A percentile compares a stretch with the other conserved stretches of the same genome.
Conservation (phyloP, 1,140 invertebrate species). For the Sinella curviseta region DNA sequence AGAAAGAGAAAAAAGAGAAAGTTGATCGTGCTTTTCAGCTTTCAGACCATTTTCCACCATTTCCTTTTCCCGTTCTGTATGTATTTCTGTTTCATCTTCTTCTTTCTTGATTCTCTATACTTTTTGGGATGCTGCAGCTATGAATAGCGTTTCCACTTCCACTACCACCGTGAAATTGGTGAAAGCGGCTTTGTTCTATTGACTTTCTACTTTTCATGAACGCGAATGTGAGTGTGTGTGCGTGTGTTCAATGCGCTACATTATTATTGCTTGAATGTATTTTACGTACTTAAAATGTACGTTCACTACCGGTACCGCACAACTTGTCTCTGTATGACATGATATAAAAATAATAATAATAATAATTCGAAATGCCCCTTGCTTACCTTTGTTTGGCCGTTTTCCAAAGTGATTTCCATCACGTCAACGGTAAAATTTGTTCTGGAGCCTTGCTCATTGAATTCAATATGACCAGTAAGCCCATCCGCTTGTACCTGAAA, state of each 20-base stretch:
- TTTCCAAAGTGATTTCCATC: slow-evolving; percentile 86
- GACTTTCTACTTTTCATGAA: neutral
- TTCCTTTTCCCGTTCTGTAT: slow-evolving; percentile 12
- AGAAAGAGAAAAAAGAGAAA: too few relatives aligned
- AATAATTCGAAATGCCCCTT: neutral
- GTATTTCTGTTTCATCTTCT: neutral
- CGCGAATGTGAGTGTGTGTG: neutral
- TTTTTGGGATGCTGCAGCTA: too few relatives aligned
- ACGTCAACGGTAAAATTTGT: slow-evolving; percentile 89
- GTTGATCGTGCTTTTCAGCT: neutral
- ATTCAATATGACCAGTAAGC: slow-evolving; percentile 83
- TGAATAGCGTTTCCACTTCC: too few relatives aligned
- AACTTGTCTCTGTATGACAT: too few relatives aligned
- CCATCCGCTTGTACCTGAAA: slow-evolving; percentile 84
- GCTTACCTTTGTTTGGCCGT: slow-evolving; percentile 69
- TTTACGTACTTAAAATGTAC: too few relatives aligned
- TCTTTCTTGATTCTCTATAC: neutral
- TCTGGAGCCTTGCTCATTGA: slow-evolving; percentile 75
- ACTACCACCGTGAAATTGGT: slow-evolving; percentile 22
- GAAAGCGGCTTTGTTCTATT: slow-evolving; percentile 18
- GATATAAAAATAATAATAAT: too few relatives aligned
- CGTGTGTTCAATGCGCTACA: neutral
- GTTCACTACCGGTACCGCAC: too few relatives aligned
- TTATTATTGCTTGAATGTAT: too few relatives aligned
- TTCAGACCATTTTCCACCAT: neutral